phyloP scores from a whole-genome alignment of 2,888 invertebrate species.

The Xylocampa areola region DNA sequence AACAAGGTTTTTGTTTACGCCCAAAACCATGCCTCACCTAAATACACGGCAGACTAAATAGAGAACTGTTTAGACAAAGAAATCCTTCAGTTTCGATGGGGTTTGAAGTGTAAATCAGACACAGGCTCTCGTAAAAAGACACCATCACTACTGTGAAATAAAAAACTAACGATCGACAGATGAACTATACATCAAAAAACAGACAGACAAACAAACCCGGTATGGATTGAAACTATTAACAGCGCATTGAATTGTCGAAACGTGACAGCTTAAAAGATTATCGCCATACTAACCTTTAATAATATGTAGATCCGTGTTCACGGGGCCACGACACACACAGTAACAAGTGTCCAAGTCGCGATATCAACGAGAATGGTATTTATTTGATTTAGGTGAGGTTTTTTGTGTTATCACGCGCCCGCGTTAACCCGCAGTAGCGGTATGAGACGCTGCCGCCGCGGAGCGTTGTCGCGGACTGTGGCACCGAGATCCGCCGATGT shows the following conservation, averaged over 20 bases:
- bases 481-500: slow-evolving; percentile 68
- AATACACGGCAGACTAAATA: slow-evolving; percentile 62
- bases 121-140: slow-evolving; percentile 61
- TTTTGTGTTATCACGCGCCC: slow-evolving; percentile 60
- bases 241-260: slow-evolving; percentile 80
- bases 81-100: slow-evolving; percentile 67
- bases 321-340: slow-evolving; percentile 35
- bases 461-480: slow-evolving; percentile 78
- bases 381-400: slow-evolving; percentile 49
- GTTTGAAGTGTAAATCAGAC: slow-evolving; percentile 67
- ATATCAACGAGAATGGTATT: slow-evolving; percentile 37
- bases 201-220: slow-evolving; percentile 76
- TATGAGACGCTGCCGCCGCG: slow-evolving; percentile 64
- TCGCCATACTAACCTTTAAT: slow-evolving; percentile 73
- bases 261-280: slow-evolving; percentile 79
- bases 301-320: slow-evolving; percentile 47
- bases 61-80: slow-evolving; percentile 72
- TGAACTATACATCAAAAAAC: slow-evolving; percentile 64
- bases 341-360: slow-evolving; percentile 38
- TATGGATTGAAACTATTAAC: slow-evolving; percentile 76
- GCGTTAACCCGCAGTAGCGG: slow-evolving; percentile 45
- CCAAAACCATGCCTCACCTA: slow-evolving; percentile 34
- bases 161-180: slow-evolving; percentile 70
- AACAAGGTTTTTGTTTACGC: slow-evolving; percentile 40
- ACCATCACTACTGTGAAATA: slow-evolving; percentile 71